Base-by-base conservation (phyloP, 1,140 invertebrate species). In the Ceratina australensis region DNA sequence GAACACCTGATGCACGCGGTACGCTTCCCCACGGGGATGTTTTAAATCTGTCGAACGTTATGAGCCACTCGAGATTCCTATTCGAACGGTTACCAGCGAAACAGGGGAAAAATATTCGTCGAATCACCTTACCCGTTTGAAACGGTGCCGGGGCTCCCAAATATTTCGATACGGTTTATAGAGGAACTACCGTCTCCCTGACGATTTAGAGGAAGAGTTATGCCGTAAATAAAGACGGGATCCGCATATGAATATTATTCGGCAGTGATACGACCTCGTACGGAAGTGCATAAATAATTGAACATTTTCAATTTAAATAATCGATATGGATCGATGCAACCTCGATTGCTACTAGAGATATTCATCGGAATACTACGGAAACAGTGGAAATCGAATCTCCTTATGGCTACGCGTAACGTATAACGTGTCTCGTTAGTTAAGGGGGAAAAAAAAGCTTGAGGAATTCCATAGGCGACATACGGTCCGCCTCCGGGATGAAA, bases 401-500 rank as follows among this genome's bases (percentile, higher is more conserved):
- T 2, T 0, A 28, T 15, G n/a, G 22, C 8, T 42, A 28, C 52
- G 16, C 3, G 16, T 16, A 54, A 54, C 60, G 13, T 47, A 47
- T 16, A 57, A 57, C 18, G 24, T 33, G n/a, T 78, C 7, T 52
- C 13, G 18, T 72, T 56, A n/a, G 20, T 26, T 22, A 13, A 13
- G 4, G 12, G 50, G 20, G 28, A 47, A 72, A 57, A 56, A 42
- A 56, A 64, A 33, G 33, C 10, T 18, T 33, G n/a, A 57, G 49
- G 50, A 72, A 78, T 63, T 33, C 54, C 52, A 61, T 33, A 50
- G 64, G 52, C 60, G 67, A 82, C 80, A 82, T 82, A 72, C 80
- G 80, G 80, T 82, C 54, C 71, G 78, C 67, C 80, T 82, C 80
- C 80, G 78, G 80, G 77, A 73, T 26, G 71, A 67, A 79, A 74